Percentiles rank a stretch among this genome's conserved stretches.
phyloP scores from a whole-genome alignment of 2,888 invertebrate species.

The Shargacucullia verbasci region DNA sequence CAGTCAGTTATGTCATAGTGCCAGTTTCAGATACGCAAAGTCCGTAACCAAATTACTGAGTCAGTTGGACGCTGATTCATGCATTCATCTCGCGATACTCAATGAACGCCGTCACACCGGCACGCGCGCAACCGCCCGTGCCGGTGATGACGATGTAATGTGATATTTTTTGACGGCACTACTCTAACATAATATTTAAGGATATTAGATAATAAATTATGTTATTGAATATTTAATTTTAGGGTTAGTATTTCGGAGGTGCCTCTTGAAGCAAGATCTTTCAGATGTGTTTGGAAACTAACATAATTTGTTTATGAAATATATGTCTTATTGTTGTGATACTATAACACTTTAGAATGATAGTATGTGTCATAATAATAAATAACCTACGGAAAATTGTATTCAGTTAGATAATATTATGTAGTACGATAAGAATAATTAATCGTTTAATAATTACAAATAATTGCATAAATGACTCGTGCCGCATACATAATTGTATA shows the following conservation, averaged over 20 bases:
- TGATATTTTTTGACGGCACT: slow-evolving; percentile 42
- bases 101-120: slow-evolving; percentile 54
- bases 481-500: too few relatives aligned
- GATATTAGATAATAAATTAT: slow-evolving; percentile 32
- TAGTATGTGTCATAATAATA: slow-evolving; percentile 3
- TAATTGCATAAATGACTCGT: too few relatives aligned
- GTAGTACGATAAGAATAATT: slow-evolving; percentile 3
- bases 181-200: slow-evolving; percentile 41
- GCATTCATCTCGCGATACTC: slow-evolving; percentile 64
- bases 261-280: too few relatives aligned
- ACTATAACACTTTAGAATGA: neutral
- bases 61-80: slow-evolving; percentile 63
- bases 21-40: slow-evolving; percentile 9
- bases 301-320: slow-evolving; percentile 3
- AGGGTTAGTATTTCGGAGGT: slow-evolving; percentile 22
- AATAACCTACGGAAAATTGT: slow-evolving; percentile 8
- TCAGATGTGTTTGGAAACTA: too few relatives aligned
- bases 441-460: slow-evolving; percentile 10
- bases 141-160: slow-evolving; percentile 43
- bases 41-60: slow-evolving; percentile 63
- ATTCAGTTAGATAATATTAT: slow-evolving; percentile 9
- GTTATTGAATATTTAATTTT: slow-evolving; percentile 31
- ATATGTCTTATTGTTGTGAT: neutral
- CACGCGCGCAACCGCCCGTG: slow-evolving; percentile 19
- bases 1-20: neutral